Evolutionary conservation across 2,113 vertebrate species (phyloP).

Genomic region (Cynocephalus volans): DNA sequence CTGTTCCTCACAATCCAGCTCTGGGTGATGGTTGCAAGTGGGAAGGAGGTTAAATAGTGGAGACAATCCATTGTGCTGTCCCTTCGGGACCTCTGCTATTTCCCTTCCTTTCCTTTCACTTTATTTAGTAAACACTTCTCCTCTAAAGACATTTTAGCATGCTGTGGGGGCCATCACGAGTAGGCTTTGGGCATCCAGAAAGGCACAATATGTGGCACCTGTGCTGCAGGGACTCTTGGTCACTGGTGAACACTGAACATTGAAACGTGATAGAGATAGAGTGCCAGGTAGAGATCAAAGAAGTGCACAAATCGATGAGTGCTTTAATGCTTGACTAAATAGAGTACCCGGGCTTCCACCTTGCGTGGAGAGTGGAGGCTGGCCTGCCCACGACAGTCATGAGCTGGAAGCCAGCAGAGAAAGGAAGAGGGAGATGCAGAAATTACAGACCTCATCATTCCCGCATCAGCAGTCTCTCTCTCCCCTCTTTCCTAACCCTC

Average conservation of each 20-base stretch:
- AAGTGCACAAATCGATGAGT: not conserved
- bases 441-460: too few species aligned
- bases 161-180: not conserved
- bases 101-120: not conserved
- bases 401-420: not conserved
- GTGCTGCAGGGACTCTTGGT: not conserved
- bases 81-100: not conserved
- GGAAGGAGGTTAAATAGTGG: not conserved
- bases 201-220: not conserved
- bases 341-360: not conserved
- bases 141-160: not conserved
- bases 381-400: not conserved
- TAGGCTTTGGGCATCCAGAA: not conserved
- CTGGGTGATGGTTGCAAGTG: not conserved
- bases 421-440: not conserved
- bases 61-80: not conserved
- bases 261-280: too few species aligned
- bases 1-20: not conserved
- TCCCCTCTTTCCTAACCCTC: not conserved
- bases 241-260: not conserved
- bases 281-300: not conserved
- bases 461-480: not conserved
- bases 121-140: not conserved
- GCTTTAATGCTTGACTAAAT: not conserved
- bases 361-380: not conserved